A percentile compares a stretch with the other conserved stretches of the same genome.
Conservation (phyloP, 2,113 vertebrate genomes). For the Sander lucioperca region DNA sequence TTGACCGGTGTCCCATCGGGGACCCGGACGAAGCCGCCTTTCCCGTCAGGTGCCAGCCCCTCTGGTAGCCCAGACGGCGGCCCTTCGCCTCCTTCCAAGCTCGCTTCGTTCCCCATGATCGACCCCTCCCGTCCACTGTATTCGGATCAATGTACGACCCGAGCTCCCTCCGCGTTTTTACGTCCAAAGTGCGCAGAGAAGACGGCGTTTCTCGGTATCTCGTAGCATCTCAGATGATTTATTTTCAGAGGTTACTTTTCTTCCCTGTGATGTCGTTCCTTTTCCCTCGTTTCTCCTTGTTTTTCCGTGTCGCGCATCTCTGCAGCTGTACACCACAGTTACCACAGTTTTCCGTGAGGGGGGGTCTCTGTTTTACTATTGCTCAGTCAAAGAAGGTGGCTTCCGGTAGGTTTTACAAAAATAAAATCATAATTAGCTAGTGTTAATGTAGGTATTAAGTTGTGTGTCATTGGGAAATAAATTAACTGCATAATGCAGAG, state of each 20-base stretch:
- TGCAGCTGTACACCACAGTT: slow-evolving; percentile 73
- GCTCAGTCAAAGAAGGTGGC: neutral
- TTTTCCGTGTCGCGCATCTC: slow-evolving; percentile 78
- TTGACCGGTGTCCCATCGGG: slow-evolving; percentile 89
- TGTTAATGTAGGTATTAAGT: neutral
- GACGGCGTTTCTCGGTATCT: slow-evolving; percentile 52
- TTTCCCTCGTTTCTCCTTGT: slow-evolving; percentile 49
- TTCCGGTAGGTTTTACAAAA: slow-evolving; percentile 4
- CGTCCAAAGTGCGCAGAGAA: slow-evolving; percentile 64
- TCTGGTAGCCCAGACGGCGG: slow-evolving; percentile 86
- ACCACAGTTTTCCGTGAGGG: slow-evolving; percentile 66
- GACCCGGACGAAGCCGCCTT: slow-evolving; percentile 85
- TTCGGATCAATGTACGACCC: slow-evolving; percentile 70
- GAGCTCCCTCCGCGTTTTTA: slow-evolving; percentile 48
- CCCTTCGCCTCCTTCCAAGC: slow-evolving; percentile 93
- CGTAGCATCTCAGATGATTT: slow-evolving; percentile 66
- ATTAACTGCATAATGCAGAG: neutral
- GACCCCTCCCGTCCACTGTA: slow-evolving; percentile 74
- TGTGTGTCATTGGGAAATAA: neutral
- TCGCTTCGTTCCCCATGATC: slow-evolving; percentile 98
- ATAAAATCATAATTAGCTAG: neutral
- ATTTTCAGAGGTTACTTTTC: slow-evolving; percentile 60
- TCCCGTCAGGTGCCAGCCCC: slow-evolving; percentile 88
- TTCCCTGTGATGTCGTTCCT: slow-evolving; percentile 5
- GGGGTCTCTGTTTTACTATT: slow-evolving; percentile 56